Evolutionary conservation across 2,797 vertebrate genomes (phyloP).

Genomic region (Petrocephalus schoutedeni): DNA sequence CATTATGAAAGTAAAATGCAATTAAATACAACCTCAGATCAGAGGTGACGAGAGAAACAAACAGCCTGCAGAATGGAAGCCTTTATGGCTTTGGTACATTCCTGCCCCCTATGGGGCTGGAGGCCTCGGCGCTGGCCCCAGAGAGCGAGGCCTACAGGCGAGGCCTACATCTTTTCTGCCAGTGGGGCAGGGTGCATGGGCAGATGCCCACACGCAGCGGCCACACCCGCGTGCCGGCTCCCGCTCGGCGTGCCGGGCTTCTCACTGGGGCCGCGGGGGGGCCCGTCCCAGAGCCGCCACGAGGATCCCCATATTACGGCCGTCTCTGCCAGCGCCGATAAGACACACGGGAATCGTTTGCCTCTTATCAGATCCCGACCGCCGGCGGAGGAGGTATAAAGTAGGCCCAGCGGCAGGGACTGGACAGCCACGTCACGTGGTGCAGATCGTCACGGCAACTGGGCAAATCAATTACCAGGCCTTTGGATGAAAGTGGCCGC

Average conservation of each 20-base stretch:
- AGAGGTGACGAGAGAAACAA: neutral
- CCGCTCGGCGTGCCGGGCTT: neutral
- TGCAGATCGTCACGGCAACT: too few relatives aligned
- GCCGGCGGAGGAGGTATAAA: slow-evolving; percentile 47
- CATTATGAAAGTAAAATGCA: neutral
- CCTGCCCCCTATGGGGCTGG: neutral
- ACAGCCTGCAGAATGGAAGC: neutral
- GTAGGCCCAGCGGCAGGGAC: neutral
- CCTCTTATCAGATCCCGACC: slow-evolving; percentile 45
- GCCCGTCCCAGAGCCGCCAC: neutral
- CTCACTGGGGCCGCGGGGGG: neutral
- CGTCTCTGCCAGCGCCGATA: slow-evolving; percentile 41
- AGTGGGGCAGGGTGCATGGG: neutral
- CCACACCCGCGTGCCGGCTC: neutral
- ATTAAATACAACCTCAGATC: neutral
- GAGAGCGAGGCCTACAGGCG: neutral
- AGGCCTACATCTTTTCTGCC: neutral
- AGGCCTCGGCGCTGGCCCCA: neutral
- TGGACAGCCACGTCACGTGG: neutral
- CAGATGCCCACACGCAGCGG: neutral
- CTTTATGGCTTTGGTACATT: neutral
- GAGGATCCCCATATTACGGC: slow-evolving; percentile 30
- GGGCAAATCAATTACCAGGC: neutral
- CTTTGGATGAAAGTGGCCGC: neutral
- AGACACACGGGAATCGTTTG: slow-evolving; percentile 50